Evolutionary conservation across 1,140 invertebrate genomes (phyloP), one percentile per base, ranked within the genome.

Genomic region (Littorina saxatilis): DNA sequence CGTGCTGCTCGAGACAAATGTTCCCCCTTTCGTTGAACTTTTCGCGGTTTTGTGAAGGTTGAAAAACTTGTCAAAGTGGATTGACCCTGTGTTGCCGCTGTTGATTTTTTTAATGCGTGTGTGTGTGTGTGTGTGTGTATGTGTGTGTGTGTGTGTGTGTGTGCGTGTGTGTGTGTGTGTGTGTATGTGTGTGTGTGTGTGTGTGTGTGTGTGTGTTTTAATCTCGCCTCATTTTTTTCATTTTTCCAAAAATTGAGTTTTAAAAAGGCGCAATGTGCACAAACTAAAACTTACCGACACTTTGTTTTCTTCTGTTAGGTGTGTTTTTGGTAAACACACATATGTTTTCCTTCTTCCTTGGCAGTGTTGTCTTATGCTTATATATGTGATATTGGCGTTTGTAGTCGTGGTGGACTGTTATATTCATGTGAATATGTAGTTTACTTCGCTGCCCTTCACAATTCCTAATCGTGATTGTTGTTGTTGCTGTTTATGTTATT

Each of bases 111-210:
- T n/a, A 20, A 32, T 37, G 63, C 35, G 63, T 68, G 63, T 1
- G 63, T 37, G 63, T 7, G 63, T 35, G 63, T 3, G 66, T 68
- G 66, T 3, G 66, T 68, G 66, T 37, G 66, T 68, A 32, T 37
- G 66, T 68, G 66, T 3, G 55, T 68, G 9, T 3, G 66, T 68
- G 29, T 37, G 29, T 35, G 20, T 43, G 68, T 43, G 68, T n/a
- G 37, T 72, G 35, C 40, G 40, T 40, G 23, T n/a, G 68, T n/a
- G 37, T 39, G 68, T 27, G 68, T 72, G 68, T 43, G 68, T 72
- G 37, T 43, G 68, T 72, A 37, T 72, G 37, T 72, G 35, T 72
- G 66, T 37, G 9, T 68, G 66, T 68, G 29, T 68, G 66, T 68
- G 66, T 63, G 66, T 68, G 55, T 68, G 29, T 35, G 11, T 50